phyloP scores from a whole-genome alignment of 2,797 vertebrate genomes.

The Apogon hyalosoma region DNA sequence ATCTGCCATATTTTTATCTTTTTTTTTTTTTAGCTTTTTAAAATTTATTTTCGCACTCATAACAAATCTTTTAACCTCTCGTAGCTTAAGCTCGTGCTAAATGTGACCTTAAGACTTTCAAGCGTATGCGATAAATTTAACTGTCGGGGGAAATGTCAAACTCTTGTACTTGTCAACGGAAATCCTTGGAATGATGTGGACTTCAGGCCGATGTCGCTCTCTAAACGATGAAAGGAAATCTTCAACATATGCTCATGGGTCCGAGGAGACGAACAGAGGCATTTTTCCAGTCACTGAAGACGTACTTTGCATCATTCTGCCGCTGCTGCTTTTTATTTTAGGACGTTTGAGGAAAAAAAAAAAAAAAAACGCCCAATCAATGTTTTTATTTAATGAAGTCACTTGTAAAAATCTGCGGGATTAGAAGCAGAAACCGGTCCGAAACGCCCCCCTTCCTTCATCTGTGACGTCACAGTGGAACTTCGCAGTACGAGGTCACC shows the following conservation, averaged over 20 bases:
- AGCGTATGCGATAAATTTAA: constrained; percentile 3
- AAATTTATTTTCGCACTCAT: too few relatives aligned
- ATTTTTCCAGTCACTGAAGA: constrained; percentile 16
- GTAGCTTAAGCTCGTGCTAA: constrained; percentile 23
- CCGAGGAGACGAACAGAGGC: not conserved
- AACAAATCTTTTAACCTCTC: not conserved
- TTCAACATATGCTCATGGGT: not conserved
- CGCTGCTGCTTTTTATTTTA: constrained; percentile 11
- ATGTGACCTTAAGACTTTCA: constrained; percentile 38
- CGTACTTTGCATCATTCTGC: not conserved
- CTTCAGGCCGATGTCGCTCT: not conserved
- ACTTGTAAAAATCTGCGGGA: constrained; percentile 19
- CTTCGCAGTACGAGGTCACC: too few relatives aligned
- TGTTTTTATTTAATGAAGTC: not conserved
- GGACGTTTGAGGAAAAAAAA: too few relatives aligned
- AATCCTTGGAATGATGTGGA: constrained; percentile 4
- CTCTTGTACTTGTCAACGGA: not conserved
- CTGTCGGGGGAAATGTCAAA: constrained; percentile 14
- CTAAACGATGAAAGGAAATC: not conserved
- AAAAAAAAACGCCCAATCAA: too few relatives aligned
- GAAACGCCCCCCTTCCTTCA: too few relatives aligned
- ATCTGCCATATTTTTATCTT: constrained; percentile 9
- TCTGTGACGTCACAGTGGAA: too few relatives aligned
- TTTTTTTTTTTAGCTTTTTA: constrained; percentile 16
- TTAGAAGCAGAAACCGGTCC: too few relatives aligned